Evolutionary conservation across 2,113 vertebrate species (phyloP), one percentile per base, ranked within the genome.

Genomic region (Sinocyclocheilus anophthalmus): DNA sequence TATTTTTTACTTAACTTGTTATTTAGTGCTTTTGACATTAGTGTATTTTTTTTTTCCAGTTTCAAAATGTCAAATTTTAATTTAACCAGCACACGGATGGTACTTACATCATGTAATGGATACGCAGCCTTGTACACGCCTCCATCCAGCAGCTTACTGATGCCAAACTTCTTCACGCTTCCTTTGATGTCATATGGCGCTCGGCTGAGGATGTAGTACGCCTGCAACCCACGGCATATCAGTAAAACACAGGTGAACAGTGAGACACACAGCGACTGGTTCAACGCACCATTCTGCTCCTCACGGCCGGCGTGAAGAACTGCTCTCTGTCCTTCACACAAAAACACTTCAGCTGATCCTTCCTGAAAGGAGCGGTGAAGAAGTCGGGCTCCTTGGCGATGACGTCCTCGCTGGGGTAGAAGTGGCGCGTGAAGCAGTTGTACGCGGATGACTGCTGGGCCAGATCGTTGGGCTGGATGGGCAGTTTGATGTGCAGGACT

Each of bases 71-170:
- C 20, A 3, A 3, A 2, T 12, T 63, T 63, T 70, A 1, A 16
- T 37, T 69, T 20, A 33, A 39, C 6, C 5, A 77, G 59, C 9
- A 53, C 3, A 79, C 22, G 30, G 6, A 50, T 14, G 20, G 2
- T 24, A 42, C 87, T 91, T 97, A 99, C 98, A 96, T 99, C 97
- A 70, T 99, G 97, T 91, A 99, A 95, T 88, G 97, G 97, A 91
- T 99, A 99, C 2, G 97, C 97, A 92, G 97, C 97, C 90, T 98
- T 97, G 90, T 98, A 99, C 85, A 97, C 97, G 91, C 94, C 96
- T 90, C 98, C 98, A 93, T 95, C 97, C 90, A 99, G 94, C 92
- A 99, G 95, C 88, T 97, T 96, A 94, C 98, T 97, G 83, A 99
- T 87, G 79, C 98, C 98, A 30, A 97, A 96, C 86, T 96, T 98